phyloP scores from a whole-genome alignment of 1,140 invertebrate genomes.

The Camponotus vicinus region DNA sequence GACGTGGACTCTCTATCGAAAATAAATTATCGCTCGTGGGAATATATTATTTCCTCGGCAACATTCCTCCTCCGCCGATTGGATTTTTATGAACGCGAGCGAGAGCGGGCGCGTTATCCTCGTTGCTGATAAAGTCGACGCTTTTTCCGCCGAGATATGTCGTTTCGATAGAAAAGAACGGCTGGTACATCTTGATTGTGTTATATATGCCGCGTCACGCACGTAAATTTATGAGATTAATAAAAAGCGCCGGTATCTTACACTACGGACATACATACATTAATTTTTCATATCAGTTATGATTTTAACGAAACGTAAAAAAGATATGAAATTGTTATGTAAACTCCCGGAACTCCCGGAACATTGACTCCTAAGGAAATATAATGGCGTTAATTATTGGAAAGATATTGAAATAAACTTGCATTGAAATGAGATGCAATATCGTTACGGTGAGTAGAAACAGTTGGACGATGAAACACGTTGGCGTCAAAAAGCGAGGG shows the following conservation, averaged over 20 bases:
- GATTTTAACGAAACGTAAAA: background rate
- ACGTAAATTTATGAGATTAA: background rate
- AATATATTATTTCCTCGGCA: slow-evolving; percentile 50
- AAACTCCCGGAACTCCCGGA: no score
- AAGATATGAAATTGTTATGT: background rate
- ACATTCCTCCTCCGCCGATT: background rate
- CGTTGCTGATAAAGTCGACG: slow-evolving; percentile 16
- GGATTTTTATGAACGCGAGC: slow-evolving; percentile 30
- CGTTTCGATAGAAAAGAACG: slow-evolving; percentile 6
- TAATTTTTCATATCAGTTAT: background rate
- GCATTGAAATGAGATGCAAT: slow-evolving; percentile 8
- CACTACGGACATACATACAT: background rate
- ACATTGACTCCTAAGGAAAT: no score
- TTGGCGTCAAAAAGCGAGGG: slow-evolving; percentile 37
- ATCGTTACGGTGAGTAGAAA: slow-evolving; percentile 24
- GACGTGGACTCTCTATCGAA: slow-evolving; percentile 19
- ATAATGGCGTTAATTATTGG: no score
- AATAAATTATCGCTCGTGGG: slow-evolving; percentile 56
- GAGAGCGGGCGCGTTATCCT: background rate
- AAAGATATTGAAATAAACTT: slow-evolving; percentile 29
- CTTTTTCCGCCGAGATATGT: background rate
- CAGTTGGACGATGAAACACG: slow-evolving; percentile 6
- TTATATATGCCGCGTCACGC: background rate
- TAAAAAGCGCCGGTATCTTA: background rate
- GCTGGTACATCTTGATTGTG: background rate